Base-by-base conservation (phyloP, 1,140 invertebrate species). In the Luehdorfia chinensis region DNA sequence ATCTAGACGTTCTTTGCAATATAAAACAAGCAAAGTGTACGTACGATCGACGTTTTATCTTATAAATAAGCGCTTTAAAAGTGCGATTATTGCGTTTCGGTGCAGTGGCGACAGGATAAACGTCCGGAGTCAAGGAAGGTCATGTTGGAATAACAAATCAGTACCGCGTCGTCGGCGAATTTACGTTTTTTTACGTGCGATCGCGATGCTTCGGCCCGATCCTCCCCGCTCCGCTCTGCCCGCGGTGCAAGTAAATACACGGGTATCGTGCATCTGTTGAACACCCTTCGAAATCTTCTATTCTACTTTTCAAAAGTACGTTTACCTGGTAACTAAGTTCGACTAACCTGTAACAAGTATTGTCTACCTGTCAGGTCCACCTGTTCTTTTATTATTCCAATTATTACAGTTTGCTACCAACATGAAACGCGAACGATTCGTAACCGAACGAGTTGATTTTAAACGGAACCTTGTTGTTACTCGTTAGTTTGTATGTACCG, bases 121-220 rank as follows among this genome's bases (percentile, higher is more conserved):
- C 53, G 52, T 43, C 49, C 51, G 52, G 56, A 74, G 61, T 70
- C 66, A 70, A 71, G 60, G 65, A 74, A 71, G 67, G 67, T 74
- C 67, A 68, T 45, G 46, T 60, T 58, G 52, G 67, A 71, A 74
- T 74, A 63, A 66, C 65, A 74, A 68, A 74, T 73, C 60, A 61
- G 48, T 53, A 45, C 46, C 21, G 13, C 14, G 13, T 27, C 34
- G 41, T 47, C 48, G 49, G 23, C 43, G 51, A 53, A 55, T 58
- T 55, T 49, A 33, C 23, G 50, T 50, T 52, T 60, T 66, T 63
- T 56, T 52, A 28, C 32, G 31, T 21, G 27, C 44, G 19, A n/a
- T n/a, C n/a, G n/a, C n/a, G n/a, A n/a, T 33, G 48, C 36, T 45
- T 33, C 39, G 44, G 25, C 47, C 47, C 48, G 39, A 50, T 55